Percentiles rank a stretch among this genome's conserved stretches.
phyloP scores from a whole-genome alignment of 37 sponge, comb jelly and placozoan species.

The Diacarnus erythraeanus region DNA sequence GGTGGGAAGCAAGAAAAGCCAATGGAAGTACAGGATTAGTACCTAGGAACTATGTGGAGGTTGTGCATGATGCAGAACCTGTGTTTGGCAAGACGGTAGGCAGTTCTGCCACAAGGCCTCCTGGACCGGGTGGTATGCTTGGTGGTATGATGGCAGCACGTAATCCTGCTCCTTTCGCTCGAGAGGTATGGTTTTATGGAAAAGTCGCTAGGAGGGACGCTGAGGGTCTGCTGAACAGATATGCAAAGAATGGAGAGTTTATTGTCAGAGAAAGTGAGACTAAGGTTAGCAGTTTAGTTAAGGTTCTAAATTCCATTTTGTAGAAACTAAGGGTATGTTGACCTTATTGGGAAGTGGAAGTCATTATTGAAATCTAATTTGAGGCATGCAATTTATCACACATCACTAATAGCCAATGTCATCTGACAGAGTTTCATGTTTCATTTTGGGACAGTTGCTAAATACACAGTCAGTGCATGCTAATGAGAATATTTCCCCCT shows the following conservation, averaged over 20 bases:
- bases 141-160: neutral
- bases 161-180: conserved; percentile 44
- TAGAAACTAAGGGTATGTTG: too few relatives aligned
- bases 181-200: conserved; percentile 83
- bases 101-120: neutral
- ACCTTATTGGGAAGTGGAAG: too few relatives aligned
- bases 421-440: too few relatives aligned
- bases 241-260: conserved; percentile 82
- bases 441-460: too few relatives aligned
- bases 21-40: conserved; percentile 71
- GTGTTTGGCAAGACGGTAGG: conserved; percentile 19
- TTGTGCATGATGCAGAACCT: conserved; percentile 60
- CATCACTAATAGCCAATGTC: too few relatives aligned
- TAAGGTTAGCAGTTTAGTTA: conserved; percentile 75
- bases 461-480: too few relatives aligned
- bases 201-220: conserved; percentile 72
- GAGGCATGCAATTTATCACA: too few relatives aligned
- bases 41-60: conserved; percentile 86
- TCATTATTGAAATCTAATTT: too few relatives aligned
- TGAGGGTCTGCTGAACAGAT: conserved; percentile 53
- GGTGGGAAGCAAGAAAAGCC: conserved; percentile 86
- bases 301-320: too few relatives aligned
- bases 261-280: conserved; percentile 90
- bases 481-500: too few relatives aligned
- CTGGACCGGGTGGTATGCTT: neutral